Evolutionary conservation across 92 coral and sea anemone species (phyloP), one percentile per base, ranked within the genome.

Genomic region (Epizoanthus fatuus): DNA sequence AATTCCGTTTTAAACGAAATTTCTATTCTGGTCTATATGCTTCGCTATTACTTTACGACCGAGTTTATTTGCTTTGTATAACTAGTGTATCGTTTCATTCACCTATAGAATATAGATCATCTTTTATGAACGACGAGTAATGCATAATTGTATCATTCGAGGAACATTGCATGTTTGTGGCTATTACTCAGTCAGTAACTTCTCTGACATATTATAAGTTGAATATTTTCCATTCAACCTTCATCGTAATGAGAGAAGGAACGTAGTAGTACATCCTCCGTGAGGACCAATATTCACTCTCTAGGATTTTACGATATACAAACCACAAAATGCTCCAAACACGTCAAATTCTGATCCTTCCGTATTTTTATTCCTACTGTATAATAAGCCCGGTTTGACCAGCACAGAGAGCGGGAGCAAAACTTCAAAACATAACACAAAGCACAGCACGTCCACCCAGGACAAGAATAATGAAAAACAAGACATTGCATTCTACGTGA

Each of bases 191-290:
- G 39, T 62, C 68, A 62, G 68, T 62, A 17, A 62, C 1, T 19
- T 62, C 39, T 25, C 68, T 62, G 20, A 19, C 14, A 29, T 62
- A 20, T 62, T 19, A 62, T 19, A 62, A 62, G 68, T 20, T 62
- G 68, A 17, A 62, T 62, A 62, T 17, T 62, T 12, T 62, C 68
- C 68, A 62, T 19, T 62, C 32, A 39, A 62, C 68, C 68, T 62
- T 62, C 68, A 10, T 62, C 68, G 0, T 62, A 15, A 62, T 39
- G 68, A 17, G 39, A 20, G 37, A 62, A 62, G 68, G 68, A 62
- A 62, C 22, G 68, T 1, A 0, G 68, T 19, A 0, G 11, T 62
- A 10, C 68, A 19, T 19, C 68, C 68, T 62, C 14, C 0, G 2
- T 62, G 68, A 62, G 68, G 39, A 62, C 68, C 14, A 19, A 62